Evolutionary conservation across 2,888 invertebrate genomes (phyloP).

Genomic region (Mimachlamys varia): DNA sequence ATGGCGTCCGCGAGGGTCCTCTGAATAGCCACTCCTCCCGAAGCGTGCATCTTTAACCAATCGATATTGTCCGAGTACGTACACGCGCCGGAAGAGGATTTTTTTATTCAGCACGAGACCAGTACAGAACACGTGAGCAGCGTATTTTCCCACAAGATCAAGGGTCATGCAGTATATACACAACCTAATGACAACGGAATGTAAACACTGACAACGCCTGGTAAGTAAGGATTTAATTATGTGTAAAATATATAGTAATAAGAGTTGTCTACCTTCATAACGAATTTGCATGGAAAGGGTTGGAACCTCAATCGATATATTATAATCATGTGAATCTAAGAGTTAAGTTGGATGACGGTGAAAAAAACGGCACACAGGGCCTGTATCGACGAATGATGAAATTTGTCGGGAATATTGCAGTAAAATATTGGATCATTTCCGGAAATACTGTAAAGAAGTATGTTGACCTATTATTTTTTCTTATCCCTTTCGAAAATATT

Average conservation of each 20-base stretch:
- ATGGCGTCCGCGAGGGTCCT: neutral
- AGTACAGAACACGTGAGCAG: neutral
- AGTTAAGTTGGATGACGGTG: neutral
- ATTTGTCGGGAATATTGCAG: too few species aligned
- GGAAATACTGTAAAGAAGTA: too few species aligned
- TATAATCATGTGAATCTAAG: neutral
- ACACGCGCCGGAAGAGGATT: slow-evolving; percentile 1
- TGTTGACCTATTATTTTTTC: too few species aligned
- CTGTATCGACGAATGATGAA: neutral
- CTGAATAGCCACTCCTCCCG: neutral
- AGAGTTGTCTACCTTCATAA: neutral
- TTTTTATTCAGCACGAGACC: neutral
- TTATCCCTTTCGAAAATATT: too few species aligned
- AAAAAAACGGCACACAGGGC: neutral
- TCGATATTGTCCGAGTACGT: neutral
- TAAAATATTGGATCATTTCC: too few species aligned
- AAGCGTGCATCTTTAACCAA: neutral
- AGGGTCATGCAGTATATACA: neutral
- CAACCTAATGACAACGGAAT: neutral
- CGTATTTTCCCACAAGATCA: neutral
- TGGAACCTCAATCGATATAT: neutral
- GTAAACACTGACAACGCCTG: neutral
- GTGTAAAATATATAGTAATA: neutral
- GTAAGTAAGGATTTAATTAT: neutral
- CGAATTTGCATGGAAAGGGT: neutral